Percentiles rank a stretch among this genome's conserved stretches.
Evolutionary conservation across 2,888 invertebrate species (phyloP).

Genomic region (Tridacna crocea): DNA sequence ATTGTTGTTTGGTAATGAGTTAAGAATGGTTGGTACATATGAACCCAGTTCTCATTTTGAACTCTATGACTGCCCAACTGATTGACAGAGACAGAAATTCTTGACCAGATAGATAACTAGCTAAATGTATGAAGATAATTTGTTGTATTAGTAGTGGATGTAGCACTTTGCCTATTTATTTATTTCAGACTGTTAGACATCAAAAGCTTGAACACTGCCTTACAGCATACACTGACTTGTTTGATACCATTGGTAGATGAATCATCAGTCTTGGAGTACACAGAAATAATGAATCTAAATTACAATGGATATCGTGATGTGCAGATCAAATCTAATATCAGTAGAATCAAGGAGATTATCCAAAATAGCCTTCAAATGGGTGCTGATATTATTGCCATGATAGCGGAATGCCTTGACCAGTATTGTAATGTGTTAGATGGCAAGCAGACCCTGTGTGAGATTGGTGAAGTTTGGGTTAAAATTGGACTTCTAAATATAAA

Average conservation of each 20-base stretch:
- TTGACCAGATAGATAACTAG: no score
- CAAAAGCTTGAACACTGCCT: not conserved
- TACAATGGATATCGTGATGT: not conserved
- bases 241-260: not conserved
- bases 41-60: no score
- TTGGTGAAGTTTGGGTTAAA: constrained; percentile 69
- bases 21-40: no score
- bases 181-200: constrained; percentile 15
- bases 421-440: not conserved
- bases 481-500: constrained; percentile 71
- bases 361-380: not conserved
- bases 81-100: no score
- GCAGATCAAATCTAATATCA: not conserved
- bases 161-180: no score
- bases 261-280: not conserved
- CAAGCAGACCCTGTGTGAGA: not conserved
- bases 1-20: no score
- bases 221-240: constrained; percentile 16
- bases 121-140: no score
- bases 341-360: not conserved
- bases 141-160: no score
- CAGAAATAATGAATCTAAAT: not conserved
- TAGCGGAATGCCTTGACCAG: constrained; percentile 7
- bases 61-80: no score
- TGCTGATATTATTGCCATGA: not conserved